Base-by-base conservation (phyloP, 2,888 invertebrate genomes). In the Peribatodes rhomboidaria region DNA sequence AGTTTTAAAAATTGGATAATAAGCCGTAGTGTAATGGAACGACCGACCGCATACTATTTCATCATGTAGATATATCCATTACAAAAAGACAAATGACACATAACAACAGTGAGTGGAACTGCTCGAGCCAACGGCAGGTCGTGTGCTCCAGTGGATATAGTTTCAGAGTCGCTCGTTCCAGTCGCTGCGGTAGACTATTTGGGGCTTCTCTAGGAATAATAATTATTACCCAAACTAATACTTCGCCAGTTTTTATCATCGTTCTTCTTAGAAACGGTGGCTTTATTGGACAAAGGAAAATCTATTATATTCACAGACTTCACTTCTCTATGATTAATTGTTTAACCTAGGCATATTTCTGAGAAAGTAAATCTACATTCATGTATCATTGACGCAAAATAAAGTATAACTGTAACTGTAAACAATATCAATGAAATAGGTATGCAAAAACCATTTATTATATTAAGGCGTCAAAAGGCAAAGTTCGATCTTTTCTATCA, bases 191-290 rank as follows among this genome's bases (percentile, higher is more conserved):
- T 70, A 67, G 42, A 50, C 76, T 78, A 73, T 61, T 66, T 70
- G 68, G 74, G 68, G 20, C 39, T 65, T 59, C 57, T 65, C 65
- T 60, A 44, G 55, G 33, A 65, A 71, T 76, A 27, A 79, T 76
- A 79, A 63, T 74, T 73, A 76, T 84, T 87, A 87, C 85, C 83
- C 72, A 80, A 75, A 72, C 73, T 71, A 73, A 71, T 65, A 68
- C 72, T 82, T 78, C 81, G 63, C 71, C 75, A 71, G 77, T 74
- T 76, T 76, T 76, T 76, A 74, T 70, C 78, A 77, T 60, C 58
- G 60, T 27, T 79, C 79, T 77, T 82, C 82, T 88, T 83, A 90
- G 85, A 89, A 90, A 78, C 90, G 90, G 84, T 90, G 89, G 88
- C 90, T 90, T 89, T 75, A 66, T 72, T 61, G 82, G 77, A 81